A percentile compares a stretch with the other conserved stretches of the same genome.
Conservation (phyloP, 2,113 vertebrate genomes). For the Lethenteron reissneri region DNA sequence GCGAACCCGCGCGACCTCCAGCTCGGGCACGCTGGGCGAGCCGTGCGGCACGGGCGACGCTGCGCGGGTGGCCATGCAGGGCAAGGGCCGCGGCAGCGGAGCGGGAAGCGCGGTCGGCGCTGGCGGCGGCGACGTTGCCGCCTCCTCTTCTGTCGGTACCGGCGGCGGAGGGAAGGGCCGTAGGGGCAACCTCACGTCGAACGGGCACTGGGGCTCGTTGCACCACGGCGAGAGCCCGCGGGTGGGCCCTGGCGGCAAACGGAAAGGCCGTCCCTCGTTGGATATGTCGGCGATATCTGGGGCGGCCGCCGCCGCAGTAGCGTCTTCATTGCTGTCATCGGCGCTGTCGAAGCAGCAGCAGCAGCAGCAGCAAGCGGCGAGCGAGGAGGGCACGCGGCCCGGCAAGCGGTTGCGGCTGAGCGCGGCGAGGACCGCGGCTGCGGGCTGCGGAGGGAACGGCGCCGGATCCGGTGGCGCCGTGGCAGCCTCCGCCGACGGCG, state of each 20-base stretch:
- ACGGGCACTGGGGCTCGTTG: slow-evolving; percentile 28
- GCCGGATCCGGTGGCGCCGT: too few relatives aligned
- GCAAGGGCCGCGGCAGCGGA: neutral
- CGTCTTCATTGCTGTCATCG: too few relatives aligned
- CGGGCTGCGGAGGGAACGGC: slow-evolving; percentile 12
- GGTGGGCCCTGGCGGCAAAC: slow-evolving; percentile 46
- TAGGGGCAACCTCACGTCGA: slow-evolving; percentile 67
- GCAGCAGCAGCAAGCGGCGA: slow-evolving; percentile 49
- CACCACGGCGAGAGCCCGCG: slow-evolving; percentile 50
- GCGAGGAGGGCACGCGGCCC: slow-evolving; percentile 56
- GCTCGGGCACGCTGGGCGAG: slow-evolving; percentile 2
- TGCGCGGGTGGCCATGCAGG: neutral
- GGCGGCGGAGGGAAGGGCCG: slow-evolving; percentile 34
- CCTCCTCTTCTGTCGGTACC: too few relatives aligned
- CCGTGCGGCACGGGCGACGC: neutral
- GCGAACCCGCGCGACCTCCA: slow-evolving; percentile 32
- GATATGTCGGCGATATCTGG: slow-evolving; percentile 12
- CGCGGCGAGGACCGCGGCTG: slow-evolving; percentile 75
- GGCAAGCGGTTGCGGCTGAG: slow-evolving; percentile 75
- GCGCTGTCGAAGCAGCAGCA: slow-evolving; percentile 12
- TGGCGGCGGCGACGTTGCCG: too few relatives aligned
- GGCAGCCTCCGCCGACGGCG: too few relatives aligned
- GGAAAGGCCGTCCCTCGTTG: slow-evolving; percentile 63
- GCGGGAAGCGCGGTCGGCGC: too few relatives aligned
- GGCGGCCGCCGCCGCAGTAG: too few relatives aligned